Percentiles rank a stretch among this genome's conserved stretches.
phyloP scores from a whole-genome alignment of 2,888 invertebrate species.

The Rotaria socialis region DNA sequence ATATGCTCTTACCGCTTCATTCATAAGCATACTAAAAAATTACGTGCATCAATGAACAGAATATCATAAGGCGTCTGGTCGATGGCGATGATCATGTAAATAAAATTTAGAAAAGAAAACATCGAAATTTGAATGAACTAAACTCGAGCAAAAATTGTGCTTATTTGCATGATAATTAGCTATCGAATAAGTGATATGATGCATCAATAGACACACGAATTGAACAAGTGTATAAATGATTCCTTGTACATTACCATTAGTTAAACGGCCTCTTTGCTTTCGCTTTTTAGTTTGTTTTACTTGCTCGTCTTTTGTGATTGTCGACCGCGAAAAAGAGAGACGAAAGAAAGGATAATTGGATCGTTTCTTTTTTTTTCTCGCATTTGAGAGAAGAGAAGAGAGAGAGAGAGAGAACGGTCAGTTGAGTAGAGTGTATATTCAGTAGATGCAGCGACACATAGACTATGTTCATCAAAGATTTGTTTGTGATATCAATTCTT shows the following conservation, averaged over 20 bases:
- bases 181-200: not conserved
- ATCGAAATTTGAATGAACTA: no score
- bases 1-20: not conserved
- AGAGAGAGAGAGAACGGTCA: not conserved
- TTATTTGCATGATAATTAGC: not conserved
- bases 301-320: not conserved
- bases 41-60: conserved; percentile 10
- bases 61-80: not conserved
- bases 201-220: not conserved
- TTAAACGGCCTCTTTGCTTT: not conserved
- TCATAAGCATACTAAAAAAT: not conserved
- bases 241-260: not conserved
- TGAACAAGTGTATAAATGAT: not conserved
- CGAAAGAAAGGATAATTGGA: conserved; percentile 2
- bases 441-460: not conserved
- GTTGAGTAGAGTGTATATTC: not conserved
- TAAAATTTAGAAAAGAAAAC: no score
- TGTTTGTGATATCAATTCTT: not conserved
- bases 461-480: conserved; percentile 2
- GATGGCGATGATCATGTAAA: not conserved
- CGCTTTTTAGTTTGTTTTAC: not conserved
- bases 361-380: not conserved
- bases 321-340: not conserved
- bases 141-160: not conserved
- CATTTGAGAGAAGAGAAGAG: not conserved